A percentile compares a stretch with the other conserved stretches of the same genome.
These are phyloP conservation scores for Drosophila putrida DNA, from an alignment of 2,888 invertebrate species.

Conservation along the genomic window DNA sequence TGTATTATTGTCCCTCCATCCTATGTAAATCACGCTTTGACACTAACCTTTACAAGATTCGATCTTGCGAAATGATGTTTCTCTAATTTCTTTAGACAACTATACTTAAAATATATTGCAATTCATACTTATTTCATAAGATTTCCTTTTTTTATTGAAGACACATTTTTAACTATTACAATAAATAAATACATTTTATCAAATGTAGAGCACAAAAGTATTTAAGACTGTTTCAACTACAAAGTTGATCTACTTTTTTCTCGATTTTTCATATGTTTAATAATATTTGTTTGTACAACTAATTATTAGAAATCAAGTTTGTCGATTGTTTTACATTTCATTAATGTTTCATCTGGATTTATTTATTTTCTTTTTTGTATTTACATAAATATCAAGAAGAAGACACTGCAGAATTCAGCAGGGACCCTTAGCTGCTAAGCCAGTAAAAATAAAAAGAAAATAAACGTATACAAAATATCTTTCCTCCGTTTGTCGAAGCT, in stretches of 20 bases:
- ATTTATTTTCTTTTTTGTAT: constrained; percentile 17
- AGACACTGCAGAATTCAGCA: constrained; percentile 51
- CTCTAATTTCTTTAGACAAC: no score
- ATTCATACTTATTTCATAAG: neutral
- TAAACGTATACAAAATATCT: neutral
- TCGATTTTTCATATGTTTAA: no score
- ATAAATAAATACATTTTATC: neutral
- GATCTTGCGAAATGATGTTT: no score
- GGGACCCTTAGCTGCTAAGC: constrained; percentile 50
- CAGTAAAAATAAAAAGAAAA: constrained; percentile 38
- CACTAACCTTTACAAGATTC: neutral
- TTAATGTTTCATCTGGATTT: neutral
- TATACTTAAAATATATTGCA: no score
- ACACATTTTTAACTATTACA: neutral
- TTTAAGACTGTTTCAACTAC: no score
- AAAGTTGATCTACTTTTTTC: no score
- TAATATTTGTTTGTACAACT: no score
- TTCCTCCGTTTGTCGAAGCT: neutral
- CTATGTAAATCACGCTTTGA: constrained; percentile 10
- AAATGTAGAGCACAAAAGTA: no score
- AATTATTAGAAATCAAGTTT: no score
- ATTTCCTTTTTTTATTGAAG: neutral
- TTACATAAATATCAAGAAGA: constrained; percentile 52
- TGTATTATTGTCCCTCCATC: constrained; percentile 26
- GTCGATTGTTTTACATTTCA: no score